Conservation (phyloP, 2,113 vertebrate species). For the Hylia prasina region DNA sequence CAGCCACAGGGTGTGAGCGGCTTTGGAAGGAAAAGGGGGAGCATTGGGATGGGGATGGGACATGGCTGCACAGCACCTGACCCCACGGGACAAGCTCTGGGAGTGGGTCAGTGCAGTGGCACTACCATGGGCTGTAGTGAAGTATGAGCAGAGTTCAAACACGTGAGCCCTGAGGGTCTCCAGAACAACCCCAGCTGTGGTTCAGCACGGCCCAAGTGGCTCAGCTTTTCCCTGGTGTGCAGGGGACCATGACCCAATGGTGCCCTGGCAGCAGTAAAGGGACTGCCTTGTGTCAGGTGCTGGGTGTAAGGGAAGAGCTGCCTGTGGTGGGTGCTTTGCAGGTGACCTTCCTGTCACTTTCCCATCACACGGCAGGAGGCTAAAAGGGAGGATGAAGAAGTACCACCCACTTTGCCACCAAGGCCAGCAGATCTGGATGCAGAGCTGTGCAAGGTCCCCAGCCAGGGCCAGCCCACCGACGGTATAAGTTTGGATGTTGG, state of each 20-base stretch:
- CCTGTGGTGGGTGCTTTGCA: not conserved
- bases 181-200: not conserved
- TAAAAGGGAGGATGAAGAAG: not conserved
- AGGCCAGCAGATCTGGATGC: constrained; percentile 4
- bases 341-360: not conserved
- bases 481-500: not conserved
- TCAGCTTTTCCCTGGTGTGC: not conserved
- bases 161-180: not conserved
- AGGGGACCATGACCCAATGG: not conserved
- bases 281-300: not conserved
- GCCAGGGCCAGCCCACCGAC: constrained; percentile 33
- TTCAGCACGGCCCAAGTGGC: not conserved
- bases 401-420: constrained; percentile 62
- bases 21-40: not conserved
- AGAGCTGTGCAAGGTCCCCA: constrained; percentile 8
- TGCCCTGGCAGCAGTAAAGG: not conserved
- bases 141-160: not conserved
- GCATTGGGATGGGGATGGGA: not conserved
- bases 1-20: not conserved
- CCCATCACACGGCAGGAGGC: not conserved
- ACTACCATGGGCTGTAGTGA: not conserved
- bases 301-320: not conserved
- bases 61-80: not conserved
- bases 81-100: rapidly evolving
- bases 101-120: not conserved